phyloP scores from a whole-genome alignment of 2,888 invertebrate genomes.

The Drosophila tanythrix region DNA sequence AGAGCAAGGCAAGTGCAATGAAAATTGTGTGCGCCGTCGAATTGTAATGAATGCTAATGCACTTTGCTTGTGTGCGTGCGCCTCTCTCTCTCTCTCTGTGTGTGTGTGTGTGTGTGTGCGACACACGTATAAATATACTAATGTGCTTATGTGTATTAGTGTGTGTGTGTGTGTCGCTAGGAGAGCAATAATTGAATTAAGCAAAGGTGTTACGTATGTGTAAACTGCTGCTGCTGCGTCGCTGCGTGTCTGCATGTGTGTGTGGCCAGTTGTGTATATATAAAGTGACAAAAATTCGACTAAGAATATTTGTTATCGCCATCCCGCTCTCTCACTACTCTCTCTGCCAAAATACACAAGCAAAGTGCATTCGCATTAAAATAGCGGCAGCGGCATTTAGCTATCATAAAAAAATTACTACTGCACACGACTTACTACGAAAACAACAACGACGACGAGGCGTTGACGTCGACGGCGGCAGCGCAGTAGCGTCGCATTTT shows the following conservation, averaged over 20 bases:
- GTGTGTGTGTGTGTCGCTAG: conserved; percentile 46
- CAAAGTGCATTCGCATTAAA: conserved; percentile 41
- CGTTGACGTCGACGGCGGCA: conserved; percentile 46
- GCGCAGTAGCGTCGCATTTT: conserved; percentile 56
- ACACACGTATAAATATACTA: conserved; percentile 28
- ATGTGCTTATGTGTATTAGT: conserved; percentile 27
- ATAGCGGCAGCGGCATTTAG: conserved; percentile 53
- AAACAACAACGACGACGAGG: conserved; percentile 62
- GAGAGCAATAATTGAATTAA: conserved; percentile 78
- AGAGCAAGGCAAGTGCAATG: conserved; percentile 63
- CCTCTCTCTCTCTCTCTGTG: conserved; percentile 10
- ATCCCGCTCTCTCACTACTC: conserved; percentile 6
- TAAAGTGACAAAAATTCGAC: conserved; percentile 72
- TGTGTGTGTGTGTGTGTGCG: conserved; percentile 30
- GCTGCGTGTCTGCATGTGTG: conserved; percentile 22
- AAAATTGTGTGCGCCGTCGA: conserved; percentile 63
- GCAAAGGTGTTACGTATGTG: conserved; percentile 73
- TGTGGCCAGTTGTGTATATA: conserved; percentile 68
- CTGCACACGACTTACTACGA: conserved; percentile 74
- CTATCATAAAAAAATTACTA: conserved; percentile 65
- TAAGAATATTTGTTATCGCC: conserved; percentile 70
- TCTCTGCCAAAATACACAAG: conserved; percentile 5
- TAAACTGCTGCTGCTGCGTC: conserved; percentile 47
- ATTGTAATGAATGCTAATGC: conserved; percentile 75
- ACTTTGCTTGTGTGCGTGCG: conserved; percentile 40